Evolutionary conservation across 2,797 vertebrate species (phyloP).

Genomic region (Anolis apletophallus): DNA sequence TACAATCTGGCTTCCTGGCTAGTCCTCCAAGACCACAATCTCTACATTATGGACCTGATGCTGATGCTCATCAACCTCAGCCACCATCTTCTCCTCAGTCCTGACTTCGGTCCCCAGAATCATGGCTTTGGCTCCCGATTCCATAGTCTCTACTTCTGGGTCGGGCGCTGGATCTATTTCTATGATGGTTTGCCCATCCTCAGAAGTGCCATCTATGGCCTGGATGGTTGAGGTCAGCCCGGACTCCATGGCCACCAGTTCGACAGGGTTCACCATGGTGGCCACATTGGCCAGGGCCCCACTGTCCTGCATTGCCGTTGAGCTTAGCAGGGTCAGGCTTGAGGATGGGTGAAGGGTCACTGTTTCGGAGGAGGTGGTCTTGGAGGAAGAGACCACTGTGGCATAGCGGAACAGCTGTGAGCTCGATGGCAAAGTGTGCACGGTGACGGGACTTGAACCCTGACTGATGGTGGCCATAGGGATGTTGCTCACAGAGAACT

Average conservation of each 20-base stretch:
- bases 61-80: slow-evolving; percentile 84
- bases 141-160: slow-evolving; percentile 76
- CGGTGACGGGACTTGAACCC: slow-evolving; percentile 81
- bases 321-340: slow-evolving; percentile 88
- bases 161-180: slow-evolving; percentile 90
- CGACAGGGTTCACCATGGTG: slow-evolving; percentile 87
- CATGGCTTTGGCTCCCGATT: slow-evolving; percentile 79
- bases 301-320: slow-evolving; percentile 86
- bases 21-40: slow-evolving; percentile 92
- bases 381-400: slow-evolving; percentile 84
- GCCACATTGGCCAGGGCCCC: slow-evolving; percentile 82
- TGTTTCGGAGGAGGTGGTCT: slow-evolving; percentile 82
- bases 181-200: slow-evolving; percentile 88
- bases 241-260: slow-evolving; percentile 90
- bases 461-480: slow-evolving; percentile 84
- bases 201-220: slow-evolving; percentile 79
- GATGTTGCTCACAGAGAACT: slow-evolving; percentile 83
- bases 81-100: slow-evolving; percentile 80
- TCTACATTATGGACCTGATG: slow-evolving; percentile 91
- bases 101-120: slow-evolving; percentile 84
- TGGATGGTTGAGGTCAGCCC: slow-evolving; percentile 81
- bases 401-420: slow-evolving; percentile 86
- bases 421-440: slow-evolving; percentile 85
- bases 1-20: slow-evolving; percentile 52
- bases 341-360: slow-evolving; percentile 90